A percentile compares a stretch with the other conserved stretches of the same genome.
Evolutionary conservation across 2,888 invertebrate genomes (phyloP).

Genomic region (Chloromyia formosa): DNA sequence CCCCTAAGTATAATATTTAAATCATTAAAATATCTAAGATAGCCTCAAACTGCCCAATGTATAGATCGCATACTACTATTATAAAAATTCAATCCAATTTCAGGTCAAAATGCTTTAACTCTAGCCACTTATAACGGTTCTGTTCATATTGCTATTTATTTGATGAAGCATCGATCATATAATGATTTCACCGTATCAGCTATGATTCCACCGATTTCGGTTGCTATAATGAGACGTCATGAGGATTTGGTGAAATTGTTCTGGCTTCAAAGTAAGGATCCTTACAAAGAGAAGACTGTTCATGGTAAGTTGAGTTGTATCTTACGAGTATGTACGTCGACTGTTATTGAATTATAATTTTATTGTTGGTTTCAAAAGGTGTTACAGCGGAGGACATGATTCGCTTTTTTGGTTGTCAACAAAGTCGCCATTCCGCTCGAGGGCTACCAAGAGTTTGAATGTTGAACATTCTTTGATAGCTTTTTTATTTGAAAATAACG

Average conservation of each 20-base stretch:
- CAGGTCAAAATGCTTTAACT: slow-evolving; percentile 62
- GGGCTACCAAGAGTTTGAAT: too few relatives aligned
- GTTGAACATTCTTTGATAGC: too few relatives aligned
- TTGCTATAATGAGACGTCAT: slow-evolving; percentile 57
- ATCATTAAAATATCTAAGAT: too few relatives aligned
- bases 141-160: slow-evolving; percentile 53
- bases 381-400: too few relatives aligned
- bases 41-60: too few relatives aligned
- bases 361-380: too few relatives aligned
- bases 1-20: neutral
- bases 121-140: slow-evolving; percentile 58
- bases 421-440: too few relatives aligned
- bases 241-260: slow-evolving; percentile 55
- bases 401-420: too few relatives aligned
- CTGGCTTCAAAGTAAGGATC: slow-evolving; percentile 51
- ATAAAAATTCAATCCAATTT: slow-evolving; percentile 27
- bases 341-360: too few relatives aligned
- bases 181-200: slow-evolving; percentile 60
- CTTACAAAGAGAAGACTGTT: slow-evolving; percentile 53
- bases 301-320: slow-evolving; percentile 57
- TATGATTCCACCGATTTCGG: slow-evolving; percentile 60
- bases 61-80: neutral
- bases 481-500: too few relatives aligned
- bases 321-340: too few relatives aligned
- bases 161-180: slow-evolving; percentile 57